A percentile compares a stretch with the other conserved stretches of the same genome.
phyloP scores from a whole-genome alignment of 2,113 vertebrate species.

The Bucco capensis region DNA sequence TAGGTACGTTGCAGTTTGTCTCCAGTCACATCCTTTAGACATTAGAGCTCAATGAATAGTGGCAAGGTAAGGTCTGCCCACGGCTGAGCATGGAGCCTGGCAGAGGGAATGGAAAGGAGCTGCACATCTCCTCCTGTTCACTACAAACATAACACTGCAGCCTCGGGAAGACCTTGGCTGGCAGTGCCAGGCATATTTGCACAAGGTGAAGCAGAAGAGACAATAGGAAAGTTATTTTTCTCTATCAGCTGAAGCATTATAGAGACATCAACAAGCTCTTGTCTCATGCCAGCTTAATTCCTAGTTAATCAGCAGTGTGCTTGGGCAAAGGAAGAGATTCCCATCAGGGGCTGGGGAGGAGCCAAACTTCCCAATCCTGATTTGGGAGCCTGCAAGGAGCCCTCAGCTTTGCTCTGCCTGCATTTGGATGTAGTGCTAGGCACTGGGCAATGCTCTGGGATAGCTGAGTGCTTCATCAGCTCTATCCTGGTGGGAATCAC shows the following conservation, averaged over 20 bases:
- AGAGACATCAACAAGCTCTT: slow-evolving; percentile 63
- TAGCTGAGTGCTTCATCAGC: background rate
- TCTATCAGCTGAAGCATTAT: slow-evolving; percentile 61
- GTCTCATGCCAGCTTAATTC: slow-evolving; percentile 68
- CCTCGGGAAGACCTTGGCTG: background rate
- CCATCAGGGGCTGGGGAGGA: slow-evolving; percentile 56
- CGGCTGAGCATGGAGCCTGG: background rate
- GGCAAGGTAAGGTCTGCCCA: background rate
- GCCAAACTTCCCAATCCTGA: slow-evolving; percentile 37
- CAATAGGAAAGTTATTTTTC: slow-evolving; percentile 55
- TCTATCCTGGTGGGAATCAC: background rate
- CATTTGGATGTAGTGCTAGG: background rate
- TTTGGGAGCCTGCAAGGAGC: background rate
- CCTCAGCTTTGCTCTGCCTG: background rate
- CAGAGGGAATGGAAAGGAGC: background rate
- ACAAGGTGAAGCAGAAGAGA: slow-evolving; percentile 36
- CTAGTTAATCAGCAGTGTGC: slow-evolving; percentile 64
- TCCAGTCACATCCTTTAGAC: background rate
- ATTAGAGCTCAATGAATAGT: background rate
- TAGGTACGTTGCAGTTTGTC: accelerated
- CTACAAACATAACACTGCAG: background rate
- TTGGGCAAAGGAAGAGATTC: slow-evolving; percentile 52
- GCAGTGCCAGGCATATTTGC: slow-evolving; percentile 1
- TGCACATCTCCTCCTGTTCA: background rate
- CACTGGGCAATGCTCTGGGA: background rate